Conservation (phyloP, 2,888 invertebrate species). For the Cybosia mesomella region DNA sequence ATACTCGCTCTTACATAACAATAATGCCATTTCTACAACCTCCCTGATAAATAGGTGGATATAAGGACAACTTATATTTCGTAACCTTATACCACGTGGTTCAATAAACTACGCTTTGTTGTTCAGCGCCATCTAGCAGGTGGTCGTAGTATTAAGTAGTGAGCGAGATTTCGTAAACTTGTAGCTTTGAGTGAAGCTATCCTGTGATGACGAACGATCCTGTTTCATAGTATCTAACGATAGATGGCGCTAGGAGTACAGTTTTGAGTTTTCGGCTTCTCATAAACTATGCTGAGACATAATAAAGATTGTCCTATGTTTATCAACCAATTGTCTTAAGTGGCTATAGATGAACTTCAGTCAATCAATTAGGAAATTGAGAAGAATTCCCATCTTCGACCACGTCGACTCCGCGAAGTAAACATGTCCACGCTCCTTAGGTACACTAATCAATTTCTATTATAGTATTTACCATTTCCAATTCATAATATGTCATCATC, state of each 20-base stretch:
- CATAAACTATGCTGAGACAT: too few species aligned
- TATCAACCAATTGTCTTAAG: neutral
- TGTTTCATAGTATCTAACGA: slow-evolving; percentile 16
- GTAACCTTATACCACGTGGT: slow-evolving; percentile 75
- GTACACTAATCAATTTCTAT: too few species aligned
- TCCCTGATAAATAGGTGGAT: slow-evolving; percentile 57
- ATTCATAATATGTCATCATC: too few species aligned
- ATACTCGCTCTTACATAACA: slow-evolving; percentile 84
- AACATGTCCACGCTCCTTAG: too few species aligned
- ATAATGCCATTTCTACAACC: slow-evolving; percentile 74
- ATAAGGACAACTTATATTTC: slow-evolving; percentile 44
- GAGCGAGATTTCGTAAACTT: slow-evolving; percentile 36
- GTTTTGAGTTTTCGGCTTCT: slow-evolving; percentile 17
- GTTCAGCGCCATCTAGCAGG: slow-evolving; percentile 77
- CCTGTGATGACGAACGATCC: slow-evolving; percentile 23
- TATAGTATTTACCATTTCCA: too few species aligned
- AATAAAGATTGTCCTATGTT: neutral
- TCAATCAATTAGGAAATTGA: too few species aligned
- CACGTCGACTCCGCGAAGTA: too few species aligned
- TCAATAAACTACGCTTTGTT: slow-evolving; percentile 72
- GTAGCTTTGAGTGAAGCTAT: slow-evolving; percentile 36
- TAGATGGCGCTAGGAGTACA: slow-evolving; percentile 70
- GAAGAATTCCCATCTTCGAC: too few species aligned
- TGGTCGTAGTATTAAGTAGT: slow-evolving; percentile 62
- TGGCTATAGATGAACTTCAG: too few species aligned